These are phyloP conservation scores for Acromyrmex charruanus DNA, from an alignment of 1,140 invertebrate species.

Conservation along the genomic window DNA sequence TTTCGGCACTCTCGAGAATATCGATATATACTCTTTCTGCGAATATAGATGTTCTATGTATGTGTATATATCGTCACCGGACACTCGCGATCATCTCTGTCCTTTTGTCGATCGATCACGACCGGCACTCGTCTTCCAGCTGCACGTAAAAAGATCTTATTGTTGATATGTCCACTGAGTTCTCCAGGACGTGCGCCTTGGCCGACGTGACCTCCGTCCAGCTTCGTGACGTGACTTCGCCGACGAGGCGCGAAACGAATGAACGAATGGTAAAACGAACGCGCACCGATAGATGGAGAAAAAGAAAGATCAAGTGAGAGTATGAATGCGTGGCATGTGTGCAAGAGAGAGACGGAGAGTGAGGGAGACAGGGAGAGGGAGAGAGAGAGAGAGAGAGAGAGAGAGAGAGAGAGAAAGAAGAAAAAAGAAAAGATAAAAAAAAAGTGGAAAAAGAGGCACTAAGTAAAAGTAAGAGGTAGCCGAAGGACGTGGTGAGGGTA, in stretches of 20 bases:
- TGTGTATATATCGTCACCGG: conserved; percentile 75
- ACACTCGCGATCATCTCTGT: conserved; percentile 79
- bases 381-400: conserved; percentile 1
- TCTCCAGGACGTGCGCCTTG: conserved; percentile 56
- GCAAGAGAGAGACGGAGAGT: conserved; percentile 12
- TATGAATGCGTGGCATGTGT: not conserved
- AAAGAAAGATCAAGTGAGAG: conserved; percentile 35
- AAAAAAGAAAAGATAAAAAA: conserved; percentile 65
- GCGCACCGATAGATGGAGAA: conserved; percentile 31
- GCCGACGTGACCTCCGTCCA: conserved; percentile 57
- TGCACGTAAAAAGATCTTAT: conserved; percentile 7
- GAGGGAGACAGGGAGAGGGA: not conserved
- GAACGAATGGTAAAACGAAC: conserved; percentile 47
- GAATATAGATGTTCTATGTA: conserved; percentile 28
- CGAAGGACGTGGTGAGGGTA: conserved; percentile 86
- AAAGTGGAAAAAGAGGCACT: conserved; percentile 52
- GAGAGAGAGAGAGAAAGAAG: conserved; percentile 2
- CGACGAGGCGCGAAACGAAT: conserved; percentile 67
- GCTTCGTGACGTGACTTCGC: conserved; percentile 64
- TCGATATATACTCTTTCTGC: conserved; percentile 50
- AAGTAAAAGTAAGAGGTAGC: conserved; percentile 83
- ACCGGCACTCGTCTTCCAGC: conserved; percentile 67
- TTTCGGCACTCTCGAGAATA: conserved; percentile 60
- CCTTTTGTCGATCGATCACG: conserved; percentile 65
- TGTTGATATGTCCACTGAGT: conserved; percentile 13